Conservation (phyloP, 2,888 invertebrate genomes). For the Candidula unifasciata region DNA sequence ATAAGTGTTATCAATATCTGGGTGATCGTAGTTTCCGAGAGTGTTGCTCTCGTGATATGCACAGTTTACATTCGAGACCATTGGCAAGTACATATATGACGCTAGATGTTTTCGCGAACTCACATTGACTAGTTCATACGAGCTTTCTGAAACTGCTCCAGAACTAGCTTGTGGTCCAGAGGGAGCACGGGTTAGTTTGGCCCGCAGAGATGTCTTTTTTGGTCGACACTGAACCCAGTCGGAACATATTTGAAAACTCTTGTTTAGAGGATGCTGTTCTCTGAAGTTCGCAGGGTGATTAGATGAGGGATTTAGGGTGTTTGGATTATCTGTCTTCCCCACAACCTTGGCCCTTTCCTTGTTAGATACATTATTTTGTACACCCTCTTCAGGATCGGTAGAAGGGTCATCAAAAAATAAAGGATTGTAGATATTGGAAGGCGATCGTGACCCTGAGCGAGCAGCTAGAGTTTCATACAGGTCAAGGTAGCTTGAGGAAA, state of each 20-base stretch:
- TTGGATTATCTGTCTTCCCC: background rate
- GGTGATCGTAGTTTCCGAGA: background rate
- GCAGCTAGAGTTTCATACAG: slow-evolving; percentile 35
- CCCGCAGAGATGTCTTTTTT: background rate
- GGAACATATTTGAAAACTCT: background rate
- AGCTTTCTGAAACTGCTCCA: background rate
- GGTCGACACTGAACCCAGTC: background rate
- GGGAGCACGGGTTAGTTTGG: background rate
- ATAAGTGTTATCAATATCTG: background rate
- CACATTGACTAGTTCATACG: background rate
- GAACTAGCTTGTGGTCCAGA: too few relatives aligned
- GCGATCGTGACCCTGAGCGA: slow-evolving; percentile 41
- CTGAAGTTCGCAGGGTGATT: background rate
- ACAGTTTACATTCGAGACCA: background rate
- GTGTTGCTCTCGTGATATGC: too few relatives aligned
- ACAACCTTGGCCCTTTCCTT: background rate
- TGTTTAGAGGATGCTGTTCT: background rate
- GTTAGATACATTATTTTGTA: background rate
- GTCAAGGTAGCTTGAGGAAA: slow-evolving; percentile 32
- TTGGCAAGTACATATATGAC: background rate
- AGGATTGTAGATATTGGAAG: slow-evolving; percentile 41
- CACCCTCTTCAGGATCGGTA: background rate
- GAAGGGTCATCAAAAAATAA: background rate
- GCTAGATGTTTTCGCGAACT: background rate
- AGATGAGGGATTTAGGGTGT: background rate